Evolutionary conservation across 2,888 invertebrate species (phyloP).

Genomic region (Polydrusus cervinus): DNA sequence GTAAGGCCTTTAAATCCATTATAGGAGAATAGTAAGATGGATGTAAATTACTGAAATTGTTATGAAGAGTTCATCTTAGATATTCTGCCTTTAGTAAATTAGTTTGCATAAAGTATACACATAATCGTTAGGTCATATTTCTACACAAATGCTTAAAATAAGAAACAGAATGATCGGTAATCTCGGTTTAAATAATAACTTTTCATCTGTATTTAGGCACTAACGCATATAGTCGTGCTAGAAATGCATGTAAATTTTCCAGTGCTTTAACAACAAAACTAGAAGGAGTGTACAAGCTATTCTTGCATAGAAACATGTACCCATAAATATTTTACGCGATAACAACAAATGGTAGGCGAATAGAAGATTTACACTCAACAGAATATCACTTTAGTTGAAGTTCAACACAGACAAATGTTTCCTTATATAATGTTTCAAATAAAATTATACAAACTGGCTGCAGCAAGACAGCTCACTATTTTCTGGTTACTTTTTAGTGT

Average conservation of each 20-base stretch:
- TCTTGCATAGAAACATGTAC: conserved; percentile 17
- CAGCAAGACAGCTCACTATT: too few relatives aligned
- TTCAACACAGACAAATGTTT: neutral
- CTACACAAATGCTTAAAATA: too few relatives aligned
- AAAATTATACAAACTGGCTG: too few relatives aligned
- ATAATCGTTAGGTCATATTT: too few relatives aligned
- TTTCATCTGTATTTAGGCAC: neutral
- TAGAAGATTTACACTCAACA: neutral
- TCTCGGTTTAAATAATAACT: neutral
- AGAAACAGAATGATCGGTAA: too few relatives aligned
- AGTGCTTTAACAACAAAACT: conserved; percentile 2
- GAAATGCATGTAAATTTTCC: conserved; percentile 1
- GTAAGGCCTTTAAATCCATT: too few relatives aligned
- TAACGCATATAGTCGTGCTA: neutral
- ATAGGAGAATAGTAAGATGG: too few relatives aligned
- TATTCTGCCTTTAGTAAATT: too few relatives aligned
- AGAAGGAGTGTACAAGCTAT: conserved; percentile 24
- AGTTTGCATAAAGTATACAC: too few relatives aligned
- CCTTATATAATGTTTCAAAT: neutral
- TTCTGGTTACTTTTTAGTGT: too few relatives aligned
- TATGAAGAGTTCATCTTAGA: too few relatives aligned
- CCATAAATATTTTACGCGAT: conserved; percentile 23
- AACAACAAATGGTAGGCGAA: conserved; percentile 23
- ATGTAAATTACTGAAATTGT: too few relatives aligned
- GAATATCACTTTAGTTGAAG: neutral